Percentiles rank a stretch among this genome's conserved stretches.
Conservation (phyloP, 64 coral and sea anemone genomes). For the Exaiptasia diaphana region DNA sequence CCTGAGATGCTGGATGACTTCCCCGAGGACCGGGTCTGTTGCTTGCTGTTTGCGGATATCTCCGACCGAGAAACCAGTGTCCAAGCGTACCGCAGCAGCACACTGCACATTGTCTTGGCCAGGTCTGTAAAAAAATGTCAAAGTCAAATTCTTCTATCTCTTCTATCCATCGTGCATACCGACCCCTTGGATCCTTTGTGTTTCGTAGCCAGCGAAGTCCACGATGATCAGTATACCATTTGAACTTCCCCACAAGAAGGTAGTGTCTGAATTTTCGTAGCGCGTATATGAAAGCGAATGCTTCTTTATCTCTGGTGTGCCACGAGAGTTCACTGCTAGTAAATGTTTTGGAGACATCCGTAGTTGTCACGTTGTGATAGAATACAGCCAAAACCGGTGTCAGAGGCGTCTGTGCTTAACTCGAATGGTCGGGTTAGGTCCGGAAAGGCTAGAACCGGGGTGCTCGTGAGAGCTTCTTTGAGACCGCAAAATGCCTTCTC, state of each 20-base stretch:
- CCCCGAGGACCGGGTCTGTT: not conserved
- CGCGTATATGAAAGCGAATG: slow-evolving; percentile 36
- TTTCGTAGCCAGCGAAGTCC: slow-evolving; percentile 45
- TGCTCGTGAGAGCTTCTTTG: not conserved
- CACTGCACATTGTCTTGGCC: slow-evolving; percentile 17
- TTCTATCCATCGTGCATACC: slow-evolving; percentile 49
- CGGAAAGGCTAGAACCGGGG: too few species aligned
- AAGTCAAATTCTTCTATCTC: slow-evolving; percentile 58
- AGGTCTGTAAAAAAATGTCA: slow-evolving; percentile 7
- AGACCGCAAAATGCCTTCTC: not conserved
- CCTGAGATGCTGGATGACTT: not conserved
- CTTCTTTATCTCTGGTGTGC: slow-evolving; percentile 54
- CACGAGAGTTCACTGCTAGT: slow-evolving; percentile 39
- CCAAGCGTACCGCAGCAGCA: not conserved
- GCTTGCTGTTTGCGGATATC: not conserved
- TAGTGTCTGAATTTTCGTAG: slow-evolving; percentile 33
- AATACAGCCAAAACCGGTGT: slow-evolving; percentile 40
- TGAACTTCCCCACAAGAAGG: slow-evolving; percentile 22
- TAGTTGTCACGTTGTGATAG: slow-evolving; percentile 34
- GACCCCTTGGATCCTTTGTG: slow-evolving; percentile 36
- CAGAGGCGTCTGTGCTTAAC: too few species aligned
- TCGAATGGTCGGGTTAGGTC: too few species aligned
- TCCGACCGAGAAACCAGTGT: slow-evolving; percentile 25
- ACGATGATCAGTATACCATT: slow-evolving; percentile 43
- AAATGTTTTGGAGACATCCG: slow-evolving; percentile 25